Base-by-base conservation (phyloP, 2,113 vertebrate species). In the Lathamus discolor region DNA sequence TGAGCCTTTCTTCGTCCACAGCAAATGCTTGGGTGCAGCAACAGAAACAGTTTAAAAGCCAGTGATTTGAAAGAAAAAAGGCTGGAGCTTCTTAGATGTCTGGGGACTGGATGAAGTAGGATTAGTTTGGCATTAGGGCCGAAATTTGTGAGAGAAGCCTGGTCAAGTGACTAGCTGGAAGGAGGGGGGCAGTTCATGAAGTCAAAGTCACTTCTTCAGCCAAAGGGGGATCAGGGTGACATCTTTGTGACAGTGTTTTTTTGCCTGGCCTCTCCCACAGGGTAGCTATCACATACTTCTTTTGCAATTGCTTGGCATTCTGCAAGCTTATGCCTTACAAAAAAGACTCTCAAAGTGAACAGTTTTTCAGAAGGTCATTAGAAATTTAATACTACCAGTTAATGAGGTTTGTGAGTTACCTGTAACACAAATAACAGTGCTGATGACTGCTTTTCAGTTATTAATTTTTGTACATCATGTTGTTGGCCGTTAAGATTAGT, bases 371-470 rank as follows among this genome's bases (percentile, higher is more conserved):
- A 75, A 84, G 43, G 90, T 93, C 11, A 4, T 64, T 86, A 82
- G 54, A 70, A 95, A 82, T 92, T 7, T 92, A 96, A 84, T 95
- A 46, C 86, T 80, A 18, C 31, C 24, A 13, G 83, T 88, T 90
- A 86, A 76, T 3, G 13, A 96, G 87, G 66, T 90, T 93, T 74
- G 46, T 6, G 63, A 92, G 57, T 93, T 92, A 94, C 93, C 81
- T 91, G 64, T 78, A 83, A 70, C 20, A 10, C 63, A 91, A 89
- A 69, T 86, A 93, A 37, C 73, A 86, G 31, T 75, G 70, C 82
- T 94, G 93, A 94, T 6, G 1, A 73, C 83, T 83, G 88, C 78
- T 93, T 94, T 84, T 91, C 63, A 85, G 19, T 92, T 95, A 90
- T 86, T 94, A 86, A 88, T 94, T 85, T 76, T 78, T 55, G 75